These are phyloP conservation scores for Channa striata DNA, from an alignment of 2,797 vertebrate genomes.

Conservation along the genomic window DNA sequence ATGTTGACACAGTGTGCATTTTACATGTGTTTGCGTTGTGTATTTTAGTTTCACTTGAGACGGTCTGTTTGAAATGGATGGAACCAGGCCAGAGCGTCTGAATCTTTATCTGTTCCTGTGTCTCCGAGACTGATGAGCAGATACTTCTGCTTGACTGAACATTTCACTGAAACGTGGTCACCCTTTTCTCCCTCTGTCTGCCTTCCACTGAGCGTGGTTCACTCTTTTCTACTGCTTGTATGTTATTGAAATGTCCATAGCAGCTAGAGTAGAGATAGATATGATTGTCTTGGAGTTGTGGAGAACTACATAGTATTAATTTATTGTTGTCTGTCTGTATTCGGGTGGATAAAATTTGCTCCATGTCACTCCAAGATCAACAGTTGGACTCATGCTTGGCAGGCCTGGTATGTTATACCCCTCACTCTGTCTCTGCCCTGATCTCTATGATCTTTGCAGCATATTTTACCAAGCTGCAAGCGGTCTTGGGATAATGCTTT, in stretches of 20 bases:
- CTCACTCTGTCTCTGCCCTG: too few relatives aligned
- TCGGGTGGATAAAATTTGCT: too few relatives aligned
- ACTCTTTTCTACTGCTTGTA: conserved; percentile 2
- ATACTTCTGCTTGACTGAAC: conserved; percentile 14
- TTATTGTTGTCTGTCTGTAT: background rate
- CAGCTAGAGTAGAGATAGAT: background rate
- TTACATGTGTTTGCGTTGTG: conserved; percentile 4
- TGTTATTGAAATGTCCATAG: background rate
- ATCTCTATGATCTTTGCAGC: background rate
- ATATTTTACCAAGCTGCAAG: too few relatives aligned
- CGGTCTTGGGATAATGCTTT: background rate
- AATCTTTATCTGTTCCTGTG: background rate
- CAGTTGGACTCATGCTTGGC: too few relatives aligned
- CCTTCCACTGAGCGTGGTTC: background rate
- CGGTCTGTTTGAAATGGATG: conserved; percentile 8
- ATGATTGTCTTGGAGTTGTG: conserved; percentile 2
- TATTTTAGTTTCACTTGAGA: conserved; percentile 1
- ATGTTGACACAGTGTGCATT: too few relatives aligned
- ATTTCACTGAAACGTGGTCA: background rate
- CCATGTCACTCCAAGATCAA: too few relatives aligned
- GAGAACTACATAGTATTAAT: background rate
- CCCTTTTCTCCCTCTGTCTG: background rate
- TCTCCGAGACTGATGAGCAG: conserved; percentile 7
- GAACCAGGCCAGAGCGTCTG: background rate
- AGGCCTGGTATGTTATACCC: too few relatives aligned